Evolutionary conservation across 2,113 vertebrate species (phyloP), one percentile per base, ranked within the genome.

Genomic region (Maccullochella peelii): DNA sequence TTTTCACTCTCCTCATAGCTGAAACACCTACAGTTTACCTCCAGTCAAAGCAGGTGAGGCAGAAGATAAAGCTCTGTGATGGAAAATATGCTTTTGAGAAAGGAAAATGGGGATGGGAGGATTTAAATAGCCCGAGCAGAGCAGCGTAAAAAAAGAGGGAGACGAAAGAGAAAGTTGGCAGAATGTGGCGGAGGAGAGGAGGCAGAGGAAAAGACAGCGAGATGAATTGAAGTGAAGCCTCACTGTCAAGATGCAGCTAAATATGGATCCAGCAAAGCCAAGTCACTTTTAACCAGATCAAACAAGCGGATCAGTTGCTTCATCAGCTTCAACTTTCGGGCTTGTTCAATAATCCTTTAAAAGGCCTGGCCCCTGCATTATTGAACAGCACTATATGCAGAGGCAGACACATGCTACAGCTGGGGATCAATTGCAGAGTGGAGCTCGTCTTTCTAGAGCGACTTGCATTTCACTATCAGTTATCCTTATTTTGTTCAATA

Each of bases 251-350:
- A 70, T n/a, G 68, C 44, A 12, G 72, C 72, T 84, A 57, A 86
- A 90, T 87, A 86, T 83, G 80, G 80, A 89, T 69, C 59, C 0
- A 36, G 79, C 68, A 42, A 57, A 83, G 75, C 54, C 23, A 14
- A 83, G 71, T 88, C 79, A 74, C 79, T 89, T 74, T 79, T n/a
- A 81, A 77, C 58, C 79, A 68, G 79, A 90, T 87, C 81, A 86
- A 86, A 89, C 82, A 86, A 80, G 87, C n/a, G n/a, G n/a, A n/a
- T n/a, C n/a, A n/a, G n/a, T n/a, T n/a, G n/a, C n/a, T n/a, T 82
- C 79, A 67, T 88, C 82, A 77, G 77, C 77, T 81, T 68, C 36
- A 78, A 83, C 83, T 68, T 78, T 52, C 30, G 65, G 77, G 23
- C 59, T 12, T 15, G 54, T 80, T 84, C 73, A 30, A 81, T 76